Evolutionary conservation across 2,888 invertebrate species (phyloP), one percentile per base, ranked within the genome.

Genomic region (Dryadula phaetusa): DNA sequence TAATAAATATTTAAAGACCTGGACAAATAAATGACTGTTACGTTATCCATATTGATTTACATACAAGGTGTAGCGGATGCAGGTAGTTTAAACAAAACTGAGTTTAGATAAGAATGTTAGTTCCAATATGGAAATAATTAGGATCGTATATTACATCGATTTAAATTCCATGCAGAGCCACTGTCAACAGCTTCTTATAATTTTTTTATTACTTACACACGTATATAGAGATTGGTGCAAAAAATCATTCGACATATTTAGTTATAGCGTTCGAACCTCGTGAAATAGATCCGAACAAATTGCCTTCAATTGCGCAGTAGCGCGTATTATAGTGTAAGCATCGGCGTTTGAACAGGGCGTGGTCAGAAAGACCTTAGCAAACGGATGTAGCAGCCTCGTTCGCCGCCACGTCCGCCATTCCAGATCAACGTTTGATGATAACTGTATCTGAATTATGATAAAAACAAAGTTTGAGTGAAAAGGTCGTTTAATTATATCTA

Each of bases 301-400:
- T 69, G 70, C 71, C 73, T 75, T 75, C 72, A 69, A 76, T 74
- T 76, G 80, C 77, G 77, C 79, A 77, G 79, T 77, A 75, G 81
- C 79, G 75, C 75, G 80, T 81, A 81, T 79, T 81, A 81, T 80
- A 79, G 77, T 79, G 76, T 83, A 85, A 83, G 82, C 82, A 82
- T 83, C 79, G 81, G 71, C 78, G 77, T 79, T 82, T 83, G 77
- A 82, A 77, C 84, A 82, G 87, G 89, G 89, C 88, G 89, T 88
- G 89, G 89, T 79, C 83, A 72, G 72, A 70, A 76, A 83, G 87
- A 86, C 87, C 88, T 88, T 83, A 87, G 83, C 80, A 85, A 88
- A 81, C 88, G 90, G 89, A 90, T 89, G 87, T 87, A 80, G 85
- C 85, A 88, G 88, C 88, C 89, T 88, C 88, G 87, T 78, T 82